These are phyloP conservation scores for Alaudala cheleensis DNA, from an alignment of 2,113 vertebrate species.

Conservation along the genomic window DNA sequence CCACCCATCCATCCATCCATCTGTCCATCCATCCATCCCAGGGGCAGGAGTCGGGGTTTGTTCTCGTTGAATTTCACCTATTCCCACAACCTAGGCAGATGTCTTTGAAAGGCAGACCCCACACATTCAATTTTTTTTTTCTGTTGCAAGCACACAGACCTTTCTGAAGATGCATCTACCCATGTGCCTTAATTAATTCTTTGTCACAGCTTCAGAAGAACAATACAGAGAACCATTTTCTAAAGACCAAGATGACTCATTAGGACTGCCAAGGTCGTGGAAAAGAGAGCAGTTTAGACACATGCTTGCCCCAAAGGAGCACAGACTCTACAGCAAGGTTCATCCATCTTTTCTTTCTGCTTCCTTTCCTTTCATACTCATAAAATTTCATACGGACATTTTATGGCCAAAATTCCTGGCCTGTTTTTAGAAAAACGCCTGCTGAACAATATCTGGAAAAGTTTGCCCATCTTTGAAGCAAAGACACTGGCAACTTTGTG, in stretches of 20 bases:
- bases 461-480: slow-evolving; percentile 9
- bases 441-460: slow-evolving; percentile 39
- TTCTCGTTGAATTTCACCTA: background rate
- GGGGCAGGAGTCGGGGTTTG: background rate
- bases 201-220: background rate
- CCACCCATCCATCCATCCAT: background rate
- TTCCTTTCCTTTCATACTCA: background rate
- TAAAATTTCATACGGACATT: slow-evolving; percentile 1
- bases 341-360: background rate
- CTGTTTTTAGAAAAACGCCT: slow-evolving; percentile 13
- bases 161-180: background rate
- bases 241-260: background rate
- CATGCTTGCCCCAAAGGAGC: background rate
- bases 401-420: background rate
- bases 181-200: background rate
- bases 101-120: background rate
- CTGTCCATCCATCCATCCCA: background rate
- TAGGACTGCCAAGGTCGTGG: background rate
- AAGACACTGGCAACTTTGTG: background rate
- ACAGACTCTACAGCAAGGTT: background rate
- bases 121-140: background rate
- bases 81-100: background rate
- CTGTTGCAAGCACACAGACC: background rate
- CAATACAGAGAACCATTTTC: background rate
- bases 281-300: background rate